Base-by-base conservation (phyloP, 1,140 invertebrate genomes). In the Drosophila sproati region DNA sequence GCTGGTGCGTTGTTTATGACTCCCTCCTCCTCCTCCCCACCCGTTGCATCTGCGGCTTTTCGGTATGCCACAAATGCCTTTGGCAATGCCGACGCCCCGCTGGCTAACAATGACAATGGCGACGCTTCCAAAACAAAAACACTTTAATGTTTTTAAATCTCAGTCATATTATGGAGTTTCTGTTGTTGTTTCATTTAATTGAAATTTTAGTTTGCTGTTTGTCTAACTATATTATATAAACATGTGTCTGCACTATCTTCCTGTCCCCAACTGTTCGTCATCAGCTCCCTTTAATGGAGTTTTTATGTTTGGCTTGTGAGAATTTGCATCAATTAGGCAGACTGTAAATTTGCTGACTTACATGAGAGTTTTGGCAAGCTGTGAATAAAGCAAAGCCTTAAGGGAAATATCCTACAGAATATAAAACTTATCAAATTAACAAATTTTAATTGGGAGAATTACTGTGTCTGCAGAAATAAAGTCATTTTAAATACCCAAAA, bases 281-380 rank as follows among this genome's bases (percentile, higher is more conserved):
- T 3, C 34, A 50, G 7, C 34, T 59, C 54, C 32, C 55, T 61
- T 72, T 86, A 86, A 86, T 87, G 82, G 71, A 86, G 78, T 86
- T 86, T 82, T 87, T 87, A 56, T 86, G 82, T 86, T 82, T 77
- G 48, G 34, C 50, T 57, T 63, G 73, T 74, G 61, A 71, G 63
- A 39, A 69, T 59, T 67, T 55, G 72, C 70, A 68, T 86, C 82
- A 86, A 86, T 86, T 87, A 87, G 87, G 82, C 60, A 57, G 81
- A 85, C 73, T 83, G 75, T 56, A 61, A 67, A 70, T 59, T 57
- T 43, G 45, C 31, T 34, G 43, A 52, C 37, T 66, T 51, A 47
- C 59, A 71, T 56, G 28, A 57, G 54, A 64, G 31, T 51, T 72
- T 72, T 43, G 60, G 45, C 48, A 7, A 52, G 43, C 37, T 45